Evolutionary conservation across 2,888 invertebrate genomes (phyloP).

Genomic region (Prosapia bicincta): DNA sequence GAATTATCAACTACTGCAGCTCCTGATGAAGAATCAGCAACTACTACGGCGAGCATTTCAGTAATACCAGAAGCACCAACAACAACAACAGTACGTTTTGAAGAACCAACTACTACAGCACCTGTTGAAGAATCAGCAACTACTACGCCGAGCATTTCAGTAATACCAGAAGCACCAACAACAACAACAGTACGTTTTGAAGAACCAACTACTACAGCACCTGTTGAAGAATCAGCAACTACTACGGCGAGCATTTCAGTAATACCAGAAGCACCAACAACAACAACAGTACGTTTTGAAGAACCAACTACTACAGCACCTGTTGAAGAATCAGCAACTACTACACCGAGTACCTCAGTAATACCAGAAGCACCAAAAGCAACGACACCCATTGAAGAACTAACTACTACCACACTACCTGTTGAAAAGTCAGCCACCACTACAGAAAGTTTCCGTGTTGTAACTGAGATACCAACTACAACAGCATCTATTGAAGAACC

Average conservation of each 20-base stretch:
- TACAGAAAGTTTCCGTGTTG: not conserved
- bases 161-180: too few relatives aligned
- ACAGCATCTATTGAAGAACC: not conserved
- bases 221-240: not conserved
- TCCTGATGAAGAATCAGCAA: not conserved
- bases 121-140: conserved; percentile 3
- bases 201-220: not conserved
- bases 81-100: not conserved
- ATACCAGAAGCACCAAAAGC: too few relatives aligned
- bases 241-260: too few relatives aligned
- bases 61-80: too few relatives aligned
- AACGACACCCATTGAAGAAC: too few relatives aligned
- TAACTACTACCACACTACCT: too few relatives aligned
- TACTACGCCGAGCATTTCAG: not conserved
- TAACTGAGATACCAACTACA: not conserved
- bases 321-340: not conserved
- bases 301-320: not conserved
- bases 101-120: not conserved
- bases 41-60: not conserved
- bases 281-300: too few relatives aligned
- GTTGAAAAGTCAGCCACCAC: not conserved
- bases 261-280: too few relatives aligned
- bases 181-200: not conserved
- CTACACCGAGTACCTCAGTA: too few relatives aligned
- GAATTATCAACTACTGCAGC: too few relatives aligned